Evolutionary conservation across 1,140 invertebrate genomes (phyloP).

Genomic region (Zelostemma sp.): DNA sequence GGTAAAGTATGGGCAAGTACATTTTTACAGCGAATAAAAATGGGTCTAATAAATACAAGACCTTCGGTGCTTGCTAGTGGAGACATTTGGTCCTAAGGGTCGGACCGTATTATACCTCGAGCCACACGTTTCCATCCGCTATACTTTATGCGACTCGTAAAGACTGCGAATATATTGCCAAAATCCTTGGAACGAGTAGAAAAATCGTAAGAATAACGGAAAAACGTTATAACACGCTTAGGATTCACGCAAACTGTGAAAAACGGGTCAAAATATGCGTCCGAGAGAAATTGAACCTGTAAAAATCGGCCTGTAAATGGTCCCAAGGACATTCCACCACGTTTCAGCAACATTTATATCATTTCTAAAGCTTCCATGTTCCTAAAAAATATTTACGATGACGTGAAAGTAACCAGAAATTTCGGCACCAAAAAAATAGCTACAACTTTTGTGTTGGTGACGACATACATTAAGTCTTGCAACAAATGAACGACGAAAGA

Average conservation of each 20-base stretch:
- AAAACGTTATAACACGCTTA: constrained; percentile 21
- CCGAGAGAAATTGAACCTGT: too few species aligned
- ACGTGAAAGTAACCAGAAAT: not conserved
- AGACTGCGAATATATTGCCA: constrained; percentile 37
- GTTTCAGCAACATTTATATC: too few species aligned
- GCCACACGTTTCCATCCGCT: constrained; percentile 39
- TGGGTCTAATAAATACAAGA: constrained; percentile 43
- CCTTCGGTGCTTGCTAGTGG: constrained; percentile 35
- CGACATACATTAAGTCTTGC: constrained; percentile 29
- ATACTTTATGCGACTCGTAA: constrained; percentile 43
- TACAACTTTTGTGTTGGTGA: constrained; percentile 4
- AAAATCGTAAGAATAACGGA: constrained; percentile 37
- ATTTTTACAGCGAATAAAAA: constrained; percentile 42
- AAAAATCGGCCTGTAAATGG: too few species aligned
- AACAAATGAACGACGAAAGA: constrained; percentile 24
- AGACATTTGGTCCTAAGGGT: constrained; percentile 45
- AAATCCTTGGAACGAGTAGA: constrained; percentile 25
- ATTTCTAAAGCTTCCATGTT: too few species aligned
- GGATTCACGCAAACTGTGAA: constrained; percentile 17
- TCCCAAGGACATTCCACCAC: too few species aligned
- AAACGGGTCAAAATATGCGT: constrained; percentile 7
- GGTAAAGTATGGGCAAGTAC: constrained; percentile 29
- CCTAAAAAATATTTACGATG: too few species aligned
- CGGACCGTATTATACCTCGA: constrained; percentile 34
- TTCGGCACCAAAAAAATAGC: constrained; percentile 15